These are phyloP conservation scores for Sphaerophoria taeniata DNA, from an alignment of 2,888 invertebrate species.

Conservation along the genomic window DNA sequence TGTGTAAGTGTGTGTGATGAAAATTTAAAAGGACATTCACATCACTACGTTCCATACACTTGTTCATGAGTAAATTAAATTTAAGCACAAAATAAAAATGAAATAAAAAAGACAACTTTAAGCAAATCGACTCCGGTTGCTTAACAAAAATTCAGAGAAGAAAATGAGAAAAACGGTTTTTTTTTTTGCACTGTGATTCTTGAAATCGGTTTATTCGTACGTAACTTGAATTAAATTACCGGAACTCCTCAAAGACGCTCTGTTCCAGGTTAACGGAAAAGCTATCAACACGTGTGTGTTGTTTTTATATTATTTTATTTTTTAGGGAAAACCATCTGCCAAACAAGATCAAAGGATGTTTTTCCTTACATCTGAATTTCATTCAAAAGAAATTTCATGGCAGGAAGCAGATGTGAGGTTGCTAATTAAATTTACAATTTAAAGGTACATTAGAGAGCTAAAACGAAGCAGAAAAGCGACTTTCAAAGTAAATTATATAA, in stretches of 20 bases:
- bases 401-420: not conserved
- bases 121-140: constrained; percentile 10
- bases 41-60: not conserved
- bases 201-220: constrained; percentile 4
- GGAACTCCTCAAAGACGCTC: not conserved
- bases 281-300: constrained; percentile 8
- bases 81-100: not conserved
- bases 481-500: not conserved
- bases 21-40: constrained; percentile 3
- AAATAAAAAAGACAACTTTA: not conserved
- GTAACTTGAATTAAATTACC: constrained; percentile 20
- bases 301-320: not conserved
- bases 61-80: constrained; percentile 10
- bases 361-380: not conserved
- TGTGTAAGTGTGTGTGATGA: not conserved
- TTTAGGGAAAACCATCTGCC: constrained; percentile 1
- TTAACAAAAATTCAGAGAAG: not conserved
- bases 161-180: not conserved
- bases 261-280: not conserved
- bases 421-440: constrained; percentile 10
- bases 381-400: not conserved
- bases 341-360: constrained; percentile 18
- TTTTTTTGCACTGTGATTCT: not conserved
- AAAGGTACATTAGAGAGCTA: not conserved
- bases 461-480: constrained; percentile 14